Conservation (phyloP, 2,113 vertebrate species). For the Eurystomus gularis region DNA sequence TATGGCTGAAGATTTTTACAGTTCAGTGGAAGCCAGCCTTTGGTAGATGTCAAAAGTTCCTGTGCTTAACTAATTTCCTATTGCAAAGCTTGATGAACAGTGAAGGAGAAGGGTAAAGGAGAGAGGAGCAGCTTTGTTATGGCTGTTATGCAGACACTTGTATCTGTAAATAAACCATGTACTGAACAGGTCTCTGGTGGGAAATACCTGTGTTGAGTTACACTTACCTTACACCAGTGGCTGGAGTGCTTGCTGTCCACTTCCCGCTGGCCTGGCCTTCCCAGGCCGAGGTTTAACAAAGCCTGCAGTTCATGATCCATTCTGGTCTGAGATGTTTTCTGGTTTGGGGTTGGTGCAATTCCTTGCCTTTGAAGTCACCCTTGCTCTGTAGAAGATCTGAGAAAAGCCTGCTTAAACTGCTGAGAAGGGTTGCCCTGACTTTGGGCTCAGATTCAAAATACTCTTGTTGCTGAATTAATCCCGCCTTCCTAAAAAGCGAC, state of each 20-base stretch:
- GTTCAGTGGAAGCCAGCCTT: not conserved
- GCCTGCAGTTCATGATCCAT: not conserved
- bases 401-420: not conserved
- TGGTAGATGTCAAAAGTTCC: not conserved
- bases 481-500: not conserved
- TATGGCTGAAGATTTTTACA: not conserved
- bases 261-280: not conserved
- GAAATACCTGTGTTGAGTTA: not conserved
- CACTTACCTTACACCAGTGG: rapidly evolving
- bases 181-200: not conserved
- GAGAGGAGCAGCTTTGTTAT: not conserved
- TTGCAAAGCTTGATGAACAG: too few species aligned
- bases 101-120: not conserved
- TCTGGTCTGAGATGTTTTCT: not conserved
- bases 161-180: rapidly evolving
- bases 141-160: not conserved
- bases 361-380: not conserved
- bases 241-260: not conserved
- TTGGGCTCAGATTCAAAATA: not conserved
- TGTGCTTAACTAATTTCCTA: not conserved
- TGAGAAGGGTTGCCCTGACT: not conserved
- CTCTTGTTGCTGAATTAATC: not conserved
- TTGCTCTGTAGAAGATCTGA: not conserved
- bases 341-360: not conserved
- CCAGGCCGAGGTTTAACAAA: not conserved